Conservation (phyloP, 2,113 vertebrate genomes). For the Muntiacus reevesi region DNA sequence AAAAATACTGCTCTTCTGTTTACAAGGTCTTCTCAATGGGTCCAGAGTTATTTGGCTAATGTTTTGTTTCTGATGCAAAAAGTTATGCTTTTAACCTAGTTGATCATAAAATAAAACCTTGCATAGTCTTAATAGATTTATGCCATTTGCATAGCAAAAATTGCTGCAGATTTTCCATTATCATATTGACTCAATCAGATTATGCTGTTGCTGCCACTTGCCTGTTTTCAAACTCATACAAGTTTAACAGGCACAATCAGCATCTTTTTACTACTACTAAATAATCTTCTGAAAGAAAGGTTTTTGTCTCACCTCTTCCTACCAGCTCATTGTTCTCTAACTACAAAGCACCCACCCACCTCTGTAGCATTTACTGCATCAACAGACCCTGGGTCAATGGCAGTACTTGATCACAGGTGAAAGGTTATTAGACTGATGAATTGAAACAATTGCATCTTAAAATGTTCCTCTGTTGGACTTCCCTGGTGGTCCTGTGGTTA, state of each 20-base stretch:
- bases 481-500: neutral
- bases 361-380: neutral
- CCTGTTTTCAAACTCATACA: neutral
- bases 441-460: neutral
- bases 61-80: neutral
- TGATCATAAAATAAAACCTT: neutral
- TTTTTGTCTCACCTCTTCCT: neutral
- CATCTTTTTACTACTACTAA: neutral
- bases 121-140: neutral
- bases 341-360: neutral
- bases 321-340: neutral
- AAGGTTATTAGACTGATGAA: neutral
- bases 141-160: neutral
- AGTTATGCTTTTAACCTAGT: neutral
- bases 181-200: neutral
- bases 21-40: neutral
- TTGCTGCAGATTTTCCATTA: neutral
- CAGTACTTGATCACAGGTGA: neutral
- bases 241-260: neutral
- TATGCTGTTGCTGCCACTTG: neutral
- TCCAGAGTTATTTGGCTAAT: neutral
- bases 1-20: neutral
- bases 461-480: neutral
- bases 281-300: neutral
- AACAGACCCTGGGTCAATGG: neutral